Percentiles rank a stretch among this genome's conserved stretches.
Evolutionary conservation across 2,113 vertebrate species (phyloP).

Genomic region (Lycaon pictus): DNA sequence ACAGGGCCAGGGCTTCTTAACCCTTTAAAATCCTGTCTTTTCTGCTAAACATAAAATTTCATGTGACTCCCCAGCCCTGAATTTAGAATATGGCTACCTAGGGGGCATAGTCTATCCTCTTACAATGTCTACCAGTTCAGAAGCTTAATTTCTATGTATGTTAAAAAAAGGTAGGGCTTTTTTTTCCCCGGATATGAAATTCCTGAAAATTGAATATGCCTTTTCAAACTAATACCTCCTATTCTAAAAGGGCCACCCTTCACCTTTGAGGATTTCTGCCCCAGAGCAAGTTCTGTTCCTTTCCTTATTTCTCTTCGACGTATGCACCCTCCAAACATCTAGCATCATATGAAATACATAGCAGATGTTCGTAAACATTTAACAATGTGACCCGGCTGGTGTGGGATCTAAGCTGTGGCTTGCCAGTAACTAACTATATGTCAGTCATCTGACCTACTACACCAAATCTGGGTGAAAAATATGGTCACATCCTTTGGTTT

Average conservation of each 20-base stretch:
- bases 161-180: constrained; percentile 3
- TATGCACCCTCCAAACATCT: neutral
- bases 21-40: neutral
- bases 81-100: constrained; percentile 38
- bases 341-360: neutral
- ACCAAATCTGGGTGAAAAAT: constrained; percentile 28
- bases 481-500: neutral
- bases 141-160: neutral
- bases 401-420: neutral
- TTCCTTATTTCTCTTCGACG: constrained; percentile 12
- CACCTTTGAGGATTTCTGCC: constrained; percentile 14
- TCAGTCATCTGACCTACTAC: neutral
- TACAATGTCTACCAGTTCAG: neutral
- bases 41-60: neutral
- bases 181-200: neutral
- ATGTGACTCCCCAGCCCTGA: neutral
- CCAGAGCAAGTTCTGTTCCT: constrained; percentile 13
- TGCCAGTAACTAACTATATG: neutral
- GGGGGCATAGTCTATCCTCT: neutral
- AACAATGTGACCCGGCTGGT: neutral
- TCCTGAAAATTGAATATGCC: constrained; percentile 7
- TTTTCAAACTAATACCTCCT: constrained; percentile 13
- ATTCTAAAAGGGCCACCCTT: neutral
- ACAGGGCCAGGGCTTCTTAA: neutral
- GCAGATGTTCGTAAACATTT: neutral